These are phyloP conservation scores for Saxicola maurus DNA, from an alignment of 2,797 vertebrate genomes.

Conservation along the genomic window DNA sequence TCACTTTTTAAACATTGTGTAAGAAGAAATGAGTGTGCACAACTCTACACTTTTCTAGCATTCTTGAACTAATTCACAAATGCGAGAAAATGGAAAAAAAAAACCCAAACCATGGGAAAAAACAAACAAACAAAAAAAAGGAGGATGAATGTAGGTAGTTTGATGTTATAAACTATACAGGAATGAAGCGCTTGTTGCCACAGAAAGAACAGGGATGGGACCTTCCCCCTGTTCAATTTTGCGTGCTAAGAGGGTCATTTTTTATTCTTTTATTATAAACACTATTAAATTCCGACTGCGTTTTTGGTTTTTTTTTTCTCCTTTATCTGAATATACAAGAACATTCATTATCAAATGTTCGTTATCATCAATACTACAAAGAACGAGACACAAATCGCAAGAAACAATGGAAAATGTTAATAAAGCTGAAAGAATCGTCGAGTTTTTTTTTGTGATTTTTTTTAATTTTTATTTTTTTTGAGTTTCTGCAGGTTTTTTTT, in stretches of 20 bases:
- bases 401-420: slow-evolving; percentile 81
- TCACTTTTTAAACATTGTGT: slow-evolving; percentile 76
- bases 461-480: slow-evolving; percentile 60
- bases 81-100: slow-evolving; percentile 67
- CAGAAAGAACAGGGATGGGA: slow-evolving; percentile 69
- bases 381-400: slow-evolving; percentile 83
- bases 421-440: slow-evolving; percentile 84
- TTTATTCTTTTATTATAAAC: slow-evolving; percentile 83
- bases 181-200: slow-evolving; percentile 73
- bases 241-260: slow-evolving; percentile 83
- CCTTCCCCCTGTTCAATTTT: slow-evolving; percentile 71
- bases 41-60: slow-evolving; percentile 89
- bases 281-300: slow-evolving; percentile 83
- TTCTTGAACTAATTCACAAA: slow-evolving; percentile 90
- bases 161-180: slow-evolving; percentile 79
- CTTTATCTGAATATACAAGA: slow-evolving; percentile 85
- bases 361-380: slow-evolving; percentile 79
- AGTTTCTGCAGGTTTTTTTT: slow-evolving; percentile 70
- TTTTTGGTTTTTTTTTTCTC: slow-evolving; percentile 83
- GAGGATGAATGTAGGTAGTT: slow-evolving; percentile 74
- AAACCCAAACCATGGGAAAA: slow-evolving; percentile 40
- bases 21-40: slow-evolving; percentile 82
- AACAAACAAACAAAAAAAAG: slow-evolving; percentile 26
- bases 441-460: slow-evolving; percentile 65
- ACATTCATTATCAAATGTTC: slow-evolving; percentile 83